A percentile compares a stretch with the other conserved stretches of the same genome.
Conservation (phyloP, 2,797 vertebrate genomes). For the Kryptolebias ocellatus region DNA sequence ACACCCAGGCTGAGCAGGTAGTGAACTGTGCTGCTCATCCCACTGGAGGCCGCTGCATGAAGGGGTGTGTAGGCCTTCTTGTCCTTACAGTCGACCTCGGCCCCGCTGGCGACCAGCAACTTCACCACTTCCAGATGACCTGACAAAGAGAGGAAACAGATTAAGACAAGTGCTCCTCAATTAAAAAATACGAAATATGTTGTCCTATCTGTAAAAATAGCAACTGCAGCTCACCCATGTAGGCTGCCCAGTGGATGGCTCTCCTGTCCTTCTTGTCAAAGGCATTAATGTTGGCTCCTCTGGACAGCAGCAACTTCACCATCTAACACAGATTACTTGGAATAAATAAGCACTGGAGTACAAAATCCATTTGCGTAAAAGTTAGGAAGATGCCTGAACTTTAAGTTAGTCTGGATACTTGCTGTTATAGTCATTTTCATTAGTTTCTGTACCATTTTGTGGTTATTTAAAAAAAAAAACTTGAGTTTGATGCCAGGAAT, state of each 20-base stretch:
- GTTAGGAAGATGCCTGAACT: neutral
- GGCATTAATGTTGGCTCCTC: slow-evolving; percentile 97
- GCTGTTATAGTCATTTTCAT: neutral
- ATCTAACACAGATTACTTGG: slow-evolving; percentile 80
- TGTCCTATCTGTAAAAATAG: neutral
- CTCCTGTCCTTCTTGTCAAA: slow-evolving; percentile 98
- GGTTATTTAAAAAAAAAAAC: neutral
- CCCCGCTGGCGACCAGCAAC: slow-evolving; percentile 90
- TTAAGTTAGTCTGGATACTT: neutral
- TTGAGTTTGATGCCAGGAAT: neutral
- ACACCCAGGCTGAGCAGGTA: slow-evolving; percentile 93
- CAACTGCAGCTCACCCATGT: slow-evolving; percentile 86
- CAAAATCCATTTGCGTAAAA: neutral
- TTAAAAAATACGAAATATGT: neutral
- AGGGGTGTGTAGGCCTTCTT: slow-evolving; percentile 95
- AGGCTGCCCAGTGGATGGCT: slow-evolving; percentile 97
- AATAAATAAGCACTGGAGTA: neutral
- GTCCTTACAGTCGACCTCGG: slow-evolving; percentile 96
- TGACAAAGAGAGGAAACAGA: slow-evolving; percentile 44
- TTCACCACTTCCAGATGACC: slow-evolving; percentile 96
- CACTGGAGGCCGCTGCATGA: slow-evolving; percentile 94
- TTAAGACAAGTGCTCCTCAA: neutral
- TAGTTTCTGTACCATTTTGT: neutral
- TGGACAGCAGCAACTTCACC: slow-evolving; percentile 93
- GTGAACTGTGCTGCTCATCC: slow-evolving; percentile 95